A percentile compares a stretch with the other conserved stretches of the same genome.
phyloP scores from a whole-genome alignment of 2,888 invertebrate genomes.

The Rhorus exstirpatorius region DNA sequence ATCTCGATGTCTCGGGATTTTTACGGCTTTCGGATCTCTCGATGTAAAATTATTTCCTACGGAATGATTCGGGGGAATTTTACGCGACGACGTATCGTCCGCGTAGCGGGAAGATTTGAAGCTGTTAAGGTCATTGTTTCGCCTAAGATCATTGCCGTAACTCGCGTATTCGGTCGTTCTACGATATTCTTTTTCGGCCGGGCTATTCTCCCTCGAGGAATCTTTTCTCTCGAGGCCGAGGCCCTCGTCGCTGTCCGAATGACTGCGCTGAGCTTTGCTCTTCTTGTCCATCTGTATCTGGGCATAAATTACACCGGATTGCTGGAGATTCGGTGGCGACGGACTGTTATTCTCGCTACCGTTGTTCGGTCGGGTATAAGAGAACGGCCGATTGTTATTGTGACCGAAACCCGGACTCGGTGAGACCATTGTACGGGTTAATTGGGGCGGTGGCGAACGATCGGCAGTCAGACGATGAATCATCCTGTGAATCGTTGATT shows the following conservation, averaged over 20 bases:
- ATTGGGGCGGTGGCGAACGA: slow-evolving; percentile 89
- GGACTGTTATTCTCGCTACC: slow-evolving; percentile 72
- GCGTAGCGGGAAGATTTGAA: slow-evolving; percentile 74
- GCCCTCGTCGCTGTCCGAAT: slow-evolving; percentile 93
- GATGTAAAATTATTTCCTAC: slow-evolving; percentile 75
- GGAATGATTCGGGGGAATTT: slow-evolving; percentile 69
- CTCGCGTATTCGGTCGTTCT: slow-evolving; percentile 80
- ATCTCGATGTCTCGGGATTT: slow-evolving; percentile 75
- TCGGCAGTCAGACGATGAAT: slow-evolving; percentile 92
- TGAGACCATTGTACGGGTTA: slow-evolving; percentile 88
- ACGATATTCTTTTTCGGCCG: slow-evolving; percentile 83
- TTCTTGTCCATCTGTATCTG: slow-evolving; percentile 89
- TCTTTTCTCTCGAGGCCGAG: slow-evolving; percentile 89
- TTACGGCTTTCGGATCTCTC: slow-evolving; percentile 80
- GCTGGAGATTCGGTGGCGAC: slow-evolving; percentile 87
- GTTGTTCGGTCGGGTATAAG: slow-evolving; percentile 90
- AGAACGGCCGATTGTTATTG: slow-evolving; percentile 93
- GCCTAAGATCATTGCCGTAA: slow-evolving; percentile 75
- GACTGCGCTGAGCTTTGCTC: slow-evolving; percentile 87
- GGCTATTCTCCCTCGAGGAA: slow-evolving; percentile 84
- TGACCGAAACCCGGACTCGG: slow-evolving; percentile 89
- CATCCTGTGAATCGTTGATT: slow-evolving; percentile 91
- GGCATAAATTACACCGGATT: slow-evolving; percentile 91
- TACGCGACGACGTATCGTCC: slow-evolving; percentile 61
- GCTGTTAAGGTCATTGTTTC: slow-evolving; percentile 82